Percentiles rank a stretch among this genome's conserved stretches.
Evolutionary conservation across 2,888 invertebrate genomes (phyloP).

Genomic region (Selenia dentaria): DNA sequence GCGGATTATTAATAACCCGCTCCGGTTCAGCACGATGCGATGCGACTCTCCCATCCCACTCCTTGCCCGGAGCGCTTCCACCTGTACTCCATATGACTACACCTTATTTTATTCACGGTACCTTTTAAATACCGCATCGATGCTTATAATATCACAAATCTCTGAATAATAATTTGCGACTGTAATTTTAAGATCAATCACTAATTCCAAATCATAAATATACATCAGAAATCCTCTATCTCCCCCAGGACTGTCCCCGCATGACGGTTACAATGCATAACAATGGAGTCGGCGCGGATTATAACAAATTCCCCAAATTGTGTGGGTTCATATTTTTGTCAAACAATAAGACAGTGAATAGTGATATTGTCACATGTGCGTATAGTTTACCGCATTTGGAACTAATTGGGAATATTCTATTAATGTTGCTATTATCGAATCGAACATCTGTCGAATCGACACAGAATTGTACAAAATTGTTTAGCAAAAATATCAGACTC

Average conservation of each 20-base stretch:
- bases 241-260: conserved; percentile 61
- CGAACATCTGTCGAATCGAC: conserved; percentile 69
- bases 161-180: conserved; percentile 30
- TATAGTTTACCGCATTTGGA: conserved; percentile 77
- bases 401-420: conserved; percentile 81
- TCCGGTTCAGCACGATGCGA: conserved; percentile 57
- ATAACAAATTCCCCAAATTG: conserved; percentile 81
- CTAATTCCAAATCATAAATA: conserved; percentile 58
- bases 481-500: neutral
- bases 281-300: conserved; percentile 76
- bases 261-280: conserved; percentile 63
- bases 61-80: conserved; percentile 69
- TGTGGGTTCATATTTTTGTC: conserved; percentile 79
- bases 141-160: conserved; percentile 34
- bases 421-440: conserved; percentile 65
- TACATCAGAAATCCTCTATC: conserved; percentile 50
- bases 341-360: conserved; percentile 81
- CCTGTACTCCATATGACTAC: conserved; percentile 64
- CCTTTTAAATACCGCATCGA: conserved; percentile 61
- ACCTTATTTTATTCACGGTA: conserved; percentile 63
- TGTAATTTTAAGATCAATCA: conserved; percentile 55
- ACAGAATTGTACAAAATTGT: conserved; percentile 29
- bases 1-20: conserved; percentile 83
- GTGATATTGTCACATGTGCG: conserved; percentile 80
- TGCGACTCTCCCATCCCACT: conserved; percentile 60